These are phyloP conservation scores for Ailuropoda melanoleuca DNA, from an alignment of 2,113 vertebrate species.

Conservation along the genomic window DNA sequence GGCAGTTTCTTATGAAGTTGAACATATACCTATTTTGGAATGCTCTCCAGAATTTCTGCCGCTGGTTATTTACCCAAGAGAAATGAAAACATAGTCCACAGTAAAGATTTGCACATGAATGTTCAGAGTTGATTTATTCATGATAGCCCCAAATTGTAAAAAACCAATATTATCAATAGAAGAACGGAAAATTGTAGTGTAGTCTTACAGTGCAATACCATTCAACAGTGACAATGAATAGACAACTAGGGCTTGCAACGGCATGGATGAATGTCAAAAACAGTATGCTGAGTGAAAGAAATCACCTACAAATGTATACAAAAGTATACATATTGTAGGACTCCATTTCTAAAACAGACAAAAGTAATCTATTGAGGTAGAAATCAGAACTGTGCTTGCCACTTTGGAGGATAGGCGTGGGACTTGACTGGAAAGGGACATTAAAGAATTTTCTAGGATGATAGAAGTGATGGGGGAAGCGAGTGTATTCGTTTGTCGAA, in stretches of 20 bases:
- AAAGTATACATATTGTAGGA: neutral
- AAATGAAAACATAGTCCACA: neutral
- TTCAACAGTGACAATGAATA: neutral
- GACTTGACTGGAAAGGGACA: neutral
- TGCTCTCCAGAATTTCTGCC: neutral
- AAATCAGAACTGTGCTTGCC: neutral
- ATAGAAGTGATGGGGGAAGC: neutral
- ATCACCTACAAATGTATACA: neutral
- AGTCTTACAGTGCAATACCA: neutral
- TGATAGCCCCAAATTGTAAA: neutral
- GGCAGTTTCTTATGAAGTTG: neutral
- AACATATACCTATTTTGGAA: neutral
- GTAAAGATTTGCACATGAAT: neutral
- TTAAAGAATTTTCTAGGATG: slow-evolving; percentile 15
- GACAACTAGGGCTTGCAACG: neutral
- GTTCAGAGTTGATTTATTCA: neutral
- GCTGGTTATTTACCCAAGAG: neutral
- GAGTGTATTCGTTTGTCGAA: neutral
- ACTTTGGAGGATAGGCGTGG: neutral
- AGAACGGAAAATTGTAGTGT: neutral
- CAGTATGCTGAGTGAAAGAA: neutral
- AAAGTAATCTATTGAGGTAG: neutral
- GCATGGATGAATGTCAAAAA: neutral
- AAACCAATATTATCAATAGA: neutral
- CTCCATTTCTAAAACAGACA: neutral